Evolutionary conservation across 2,797 vertebrate species (phyloP), one percentile per base, ranked within the genome.

Genomic region (Tympanoctomys barrerae): DNA sequence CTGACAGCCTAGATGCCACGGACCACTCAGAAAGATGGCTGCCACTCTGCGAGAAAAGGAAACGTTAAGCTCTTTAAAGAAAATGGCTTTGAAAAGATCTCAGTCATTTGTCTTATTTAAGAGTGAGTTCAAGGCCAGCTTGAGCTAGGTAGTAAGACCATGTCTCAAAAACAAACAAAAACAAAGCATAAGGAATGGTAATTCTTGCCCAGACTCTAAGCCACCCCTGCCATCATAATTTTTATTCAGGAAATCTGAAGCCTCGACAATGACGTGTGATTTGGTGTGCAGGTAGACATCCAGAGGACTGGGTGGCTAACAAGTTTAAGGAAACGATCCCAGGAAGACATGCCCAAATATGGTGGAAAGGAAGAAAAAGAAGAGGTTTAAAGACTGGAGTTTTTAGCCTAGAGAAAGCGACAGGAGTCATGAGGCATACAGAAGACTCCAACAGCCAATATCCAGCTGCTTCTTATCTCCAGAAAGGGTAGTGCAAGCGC

Each of bases 401-500:
- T 94, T 95, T 95, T 46, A 95, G 75, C 14, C 33, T 62, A 84
- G 14, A 89, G 81, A 85, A 97, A 86, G 57, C 93, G 49, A 16
- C 13, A 93, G 92, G 59, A 92, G 81, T 70, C 62, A 80, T 91
- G 59, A 86, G 70, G n/a, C 54, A 86, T 18, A 75, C 2, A 57
- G 49, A 68, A 71, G 71, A 89, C 8, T 93, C 14, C 10, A 22
- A 88, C 7, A 79, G 49, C 87, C 39, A 49, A 22, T 14, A 62
- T 61, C 77, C 54, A 59, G 70, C 73, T 81, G 39, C 82, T 92
- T 96, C 83, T 79, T 92, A 42, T 73, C 61, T 95, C 31, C 2
- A 94, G 31, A 86, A 89, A 79, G 70, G 84, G 33, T 2, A 94
- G 28, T 80, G 13, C 9, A 85, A 91, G 73, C 94, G 79, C 89